Evolutionary conservation across 2,888 invertebrate species (phyloP).

Genomic region (Erynnis tages): DNA sequence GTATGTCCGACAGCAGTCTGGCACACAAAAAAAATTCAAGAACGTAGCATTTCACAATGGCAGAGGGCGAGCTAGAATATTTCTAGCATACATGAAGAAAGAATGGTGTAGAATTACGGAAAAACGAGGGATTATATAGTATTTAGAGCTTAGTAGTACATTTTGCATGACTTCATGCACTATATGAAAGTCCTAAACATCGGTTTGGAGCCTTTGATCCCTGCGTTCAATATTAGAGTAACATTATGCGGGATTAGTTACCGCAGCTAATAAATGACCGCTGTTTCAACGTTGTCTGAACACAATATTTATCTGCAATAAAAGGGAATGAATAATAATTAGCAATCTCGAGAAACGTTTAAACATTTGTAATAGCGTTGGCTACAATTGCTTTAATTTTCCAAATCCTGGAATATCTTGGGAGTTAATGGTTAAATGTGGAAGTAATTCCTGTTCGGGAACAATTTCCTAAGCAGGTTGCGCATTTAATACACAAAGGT

Average conservation of each 20-base stretch:
- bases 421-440: slow-evolving; percentile 16
- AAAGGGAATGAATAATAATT: slow-evolving; percentile 26
- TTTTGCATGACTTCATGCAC: too few relatives aligned
- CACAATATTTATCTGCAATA: slow-evolving; percentile 25
- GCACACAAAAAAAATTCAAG: too few relatives aligned
- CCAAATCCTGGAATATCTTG: slow-evolving; percentile 22
- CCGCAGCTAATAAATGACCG: slow-evolving; percentile 19
- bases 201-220: slow-evolving; percentile 12
- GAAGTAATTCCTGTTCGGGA: slow-evolving; percentile 20
- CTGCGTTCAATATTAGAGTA: slow-evolving; percentile 20
- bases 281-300: slow-evolving; percentile 20
- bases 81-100: too few relatives aligned
- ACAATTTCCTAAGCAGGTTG: slow-evolving; percentile 24
- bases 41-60: too few relatives aligned
- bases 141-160: too few relatives aligned
- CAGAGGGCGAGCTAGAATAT: too few relatives aligned
- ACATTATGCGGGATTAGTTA: slow-evolving; percentile 25
- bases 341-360: slow-evolving; percentile 19
- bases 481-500: slow-evolving; percentile 22
- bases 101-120: too few relatives aligned
- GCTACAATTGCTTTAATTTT: slow-evolving; percentile 19
- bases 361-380: slow-evolving; percentile 20
- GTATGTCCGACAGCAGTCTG: too few relatives aligned
- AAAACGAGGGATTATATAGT: too few relatives aligned
- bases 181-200: too few relatives aligned